These are phyloP conservation scores for Zosterops lateralis DNA, from an alignment of 2,113 vertebrate genomes.

Conservation along the genomic window DNA sequence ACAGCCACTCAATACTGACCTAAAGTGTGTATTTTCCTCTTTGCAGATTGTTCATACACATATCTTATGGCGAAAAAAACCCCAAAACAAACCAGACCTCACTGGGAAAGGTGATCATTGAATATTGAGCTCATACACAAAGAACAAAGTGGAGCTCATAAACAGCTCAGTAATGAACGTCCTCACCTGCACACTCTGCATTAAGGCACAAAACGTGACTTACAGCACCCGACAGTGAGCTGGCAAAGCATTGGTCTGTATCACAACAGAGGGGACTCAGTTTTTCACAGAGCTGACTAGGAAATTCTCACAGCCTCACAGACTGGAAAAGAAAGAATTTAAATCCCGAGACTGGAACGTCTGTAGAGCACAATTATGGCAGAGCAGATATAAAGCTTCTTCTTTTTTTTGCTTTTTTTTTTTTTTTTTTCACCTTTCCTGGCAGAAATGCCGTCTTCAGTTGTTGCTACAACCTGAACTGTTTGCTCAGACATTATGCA, in stretches of 20 bases:
- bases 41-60: background rate
- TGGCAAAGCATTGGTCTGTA: rapidly evolving
- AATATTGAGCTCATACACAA: background rate
- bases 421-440: background rate
- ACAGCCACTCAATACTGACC: background rate
- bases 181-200: background rate
- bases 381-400: background rate
- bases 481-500: background rate
- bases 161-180: background rate
- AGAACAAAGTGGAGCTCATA: background rate
- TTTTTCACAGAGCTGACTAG: background rate
- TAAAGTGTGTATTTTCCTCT: background rate
- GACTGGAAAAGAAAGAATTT: background rate
- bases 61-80: background rate
- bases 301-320: background rate
- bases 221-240: background rate
- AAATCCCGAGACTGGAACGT: background rate
- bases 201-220: background rate
- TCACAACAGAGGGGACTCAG: background rate
- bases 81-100: background rate
- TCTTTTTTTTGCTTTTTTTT: too few relatives aligned
- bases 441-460: background rate
- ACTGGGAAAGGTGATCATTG: background rate
- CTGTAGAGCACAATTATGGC: background rate
- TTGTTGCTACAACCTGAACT: background rate